Percentiles rank a stretch among this genome's conserved stretches.
These are phyloP conservation scores for Syrphus vitripennis DNA, from an alignment of 2,888 invertebrate species.

Conservation along the genomic window DNA sequence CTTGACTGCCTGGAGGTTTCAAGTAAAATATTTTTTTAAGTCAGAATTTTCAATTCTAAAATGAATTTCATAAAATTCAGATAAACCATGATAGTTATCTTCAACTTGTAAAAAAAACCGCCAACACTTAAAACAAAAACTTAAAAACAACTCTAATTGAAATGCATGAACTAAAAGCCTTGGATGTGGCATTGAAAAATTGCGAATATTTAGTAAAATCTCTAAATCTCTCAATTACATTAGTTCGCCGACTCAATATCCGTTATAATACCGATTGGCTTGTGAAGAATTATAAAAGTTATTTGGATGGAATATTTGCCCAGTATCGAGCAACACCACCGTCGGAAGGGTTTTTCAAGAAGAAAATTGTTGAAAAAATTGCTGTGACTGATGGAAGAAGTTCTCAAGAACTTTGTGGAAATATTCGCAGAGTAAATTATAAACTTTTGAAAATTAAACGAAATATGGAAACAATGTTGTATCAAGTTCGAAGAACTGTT, in stretches of 20 bases:
- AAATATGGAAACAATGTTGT: slow-evolving; percentile 73
- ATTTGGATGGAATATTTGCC: slow-evolving; percentile 72
- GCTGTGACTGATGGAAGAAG: slow-evolving; percentile 45
- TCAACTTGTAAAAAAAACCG: not conserved
- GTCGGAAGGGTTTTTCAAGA: not conserved
- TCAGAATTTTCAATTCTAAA: not conserved
- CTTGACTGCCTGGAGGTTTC: not conserved
- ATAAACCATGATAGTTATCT: not conserved
- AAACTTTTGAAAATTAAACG: slow-evolving; percentile 74
- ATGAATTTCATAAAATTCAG: not conserved
- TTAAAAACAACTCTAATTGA: not conserved
- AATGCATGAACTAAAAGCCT: slow-evolving; percentile 73
- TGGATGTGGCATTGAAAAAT: slow-evolving; percentile 73
- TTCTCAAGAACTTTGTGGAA: slow-evolving; percentile 72
- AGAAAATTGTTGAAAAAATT: not conserved
- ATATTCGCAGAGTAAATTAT: slow-evolving; percentile 73
- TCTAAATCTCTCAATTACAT: slow-evolving; percentile 70
- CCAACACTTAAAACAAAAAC: not conserved
- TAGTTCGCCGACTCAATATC: slow-evolving; percentile 74
- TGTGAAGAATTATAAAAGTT: slow-evolving; percentile 72
- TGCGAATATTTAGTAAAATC: slow-evolving; percentile 72
- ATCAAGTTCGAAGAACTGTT: slow-evolving; percentile 72
- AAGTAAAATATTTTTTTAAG: not conserved
- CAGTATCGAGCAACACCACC: slow-evolving; percentile 69
- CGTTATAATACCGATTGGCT: slow-evolving; percentile 75